Base-by-base conservation (phyloP, 1,140 invertebrate genomes). In the Drosophila sp. region DNA sequence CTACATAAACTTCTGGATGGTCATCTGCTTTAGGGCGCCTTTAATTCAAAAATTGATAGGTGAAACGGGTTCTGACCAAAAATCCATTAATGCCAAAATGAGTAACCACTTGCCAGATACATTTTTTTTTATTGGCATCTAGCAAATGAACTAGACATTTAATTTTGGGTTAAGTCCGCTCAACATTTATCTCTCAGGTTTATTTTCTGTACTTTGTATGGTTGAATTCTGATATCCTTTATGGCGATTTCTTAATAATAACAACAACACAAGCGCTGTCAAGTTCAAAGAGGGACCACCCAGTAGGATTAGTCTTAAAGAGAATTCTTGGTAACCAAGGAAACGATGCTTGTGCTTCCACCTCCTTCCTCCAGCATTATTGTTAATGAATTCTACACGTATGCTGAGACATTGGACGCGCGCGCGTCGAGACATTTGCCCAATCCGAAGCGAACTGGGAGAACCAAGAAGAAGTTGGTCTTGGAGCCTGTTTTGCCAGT, bases 341-440 rank as follows among this genome's bases (percentile, higher is more conserved):
- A 67, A 50, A 50, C 44, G 58, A 55, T 56, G 44, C 41, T 60
- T 33, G 44, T 47, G 47, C 17, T 56, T 38, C 25, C 23, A 65
- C 47, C 64, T 54, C 33, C 63, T 55, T 65, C 33, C 47, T 74
- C 77, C 73, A 66, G 72, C 79, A 73, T 87, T 86, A 86, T 86
- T 82, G 83, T 79, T 86, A 86, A 86, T 86, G 83, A 86, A 86
- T 87, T 86, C 83, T 87, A 74, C 83, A 89, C 70, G 79, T 85
- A 11, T 32, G n/a, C 50, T 60, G 70, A 47, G 25, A 67, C 60
- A 77, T 77, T 58, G 69, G 66, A 78, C 71, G 55, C 78, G 67
- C 50, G 38, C 38, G 23, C 47, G 44, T 25, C 44, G 44, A 27
- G 44, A 27, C 23, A 50, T 25, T 25, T 27, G 44, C 44, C 44